Evolutionary conservation across 2,888 invertebrate genomes (phyloP), one percentile per base, ranked within the genome.

Genomic region (Cerceris ruficornis): DNA sequence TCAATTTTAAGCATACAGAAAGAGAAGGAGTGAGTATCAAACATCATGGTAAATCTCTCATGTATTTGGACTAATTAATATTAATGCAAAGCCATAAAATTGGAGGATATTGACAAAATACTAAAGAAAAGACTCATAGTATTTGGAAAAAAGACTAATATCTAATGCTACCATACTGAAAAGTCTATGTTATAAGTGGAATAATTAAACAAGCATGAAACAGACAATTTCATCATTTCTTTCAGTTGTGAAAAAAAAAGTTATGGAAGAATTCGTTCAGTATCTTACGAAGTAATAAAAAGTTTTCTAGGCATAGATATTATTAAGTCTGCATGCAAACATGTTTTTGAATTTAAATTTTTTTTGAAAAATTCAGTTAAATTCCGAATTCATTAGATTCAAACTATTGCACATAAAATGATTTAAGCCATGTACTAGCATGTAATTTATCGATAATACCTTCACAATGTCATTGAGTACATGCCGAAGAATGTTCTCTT

Each of bases 11-110:
- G 92, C 91, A 91, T 90, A 91, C 91, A 92, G 92, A 92, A 92
- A 92, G 92, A 92, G 92, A 92, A 92, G 92, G 92, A 92, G 92
- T 91, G 91, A 92, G 90, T 91, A 90, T 90, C 90, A 92, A 92
- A 91, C 91, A 91, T 86, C 87, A 86, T 85, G 83, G 80, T 87
- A 87, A 86, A 86, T 80, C 41, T 85, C 50, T 72, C 77, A 77
- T 76, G 69, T 58, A 49, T 82, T 49, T 78, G 62, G 55, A 69
- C 69, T 81, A 75, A 75, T 85, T 70, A 69, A 75, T 74, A 69
- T 85, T 72, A 77, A 79, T 70, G 75, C 7, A 73, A 67, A 43
- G 69, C 80, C 60, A 57, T 78, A 66, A 65, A 68, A 69, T 59
- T 14, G 49, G 55, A 78, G 55, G 64, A 66, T 69, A 67, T 67